These are phyloP conservation scores for Spilarctia lutea DNA, from an alignment of 2,888 invertebrate species.

Conservation along the genomic window DNA sequence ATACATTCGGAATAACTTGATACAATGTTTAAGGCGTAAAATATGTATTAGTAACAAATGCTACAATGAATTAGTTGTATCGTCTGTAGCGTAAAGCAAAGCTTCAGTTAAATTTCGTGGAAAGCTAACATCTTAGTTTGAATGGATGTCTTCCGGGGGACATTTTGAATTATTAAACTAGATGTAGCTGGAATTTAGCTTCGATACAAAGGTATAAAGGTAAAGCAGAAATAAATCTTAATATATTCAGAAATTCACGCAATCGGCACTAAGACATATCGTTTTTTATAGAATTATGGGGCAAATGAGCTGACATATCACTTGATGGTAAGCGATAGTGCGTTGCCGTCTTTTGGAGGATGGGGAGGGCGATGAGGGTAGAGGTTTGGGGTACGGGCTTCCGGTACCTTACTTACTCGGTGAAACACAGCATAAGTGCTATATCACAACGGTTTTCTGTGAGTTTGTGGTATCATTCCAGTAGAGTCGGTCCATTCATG, in stretches of 20 bases:
- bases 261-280: neutral
- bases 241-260: neutral
- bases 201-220: neutral
- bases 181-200: constrained; percentile 6
- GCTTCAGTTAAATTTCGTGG: constrained; percentile 18
- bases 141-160: constrained; percentile 29
- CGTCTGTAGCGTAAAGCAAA: neutral
- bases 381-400: too few relatives aligned
- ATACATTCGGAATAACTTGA: neutral
- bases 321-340: too few relatives aligned
- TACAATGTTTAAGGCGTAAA: neutral
- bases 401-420: too few relatives aligned
- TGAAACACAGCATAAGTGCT: too few relatives aligned
- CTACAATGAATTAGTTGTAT: neutral
- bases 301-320: too few relatives aligned
- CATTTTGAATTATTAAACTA: constrained; percentile 36
- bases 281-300: too few relatives aligned
- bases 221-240: neutral
- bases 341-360: too few relatives aligned
- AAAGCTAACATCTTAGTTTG: constrained; percentile 27
- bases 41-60: neutral
- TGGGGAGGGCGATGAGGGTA: too few relatives aligned
- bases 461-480: too few relatives aligned
- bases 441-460: too few relatives aligned
- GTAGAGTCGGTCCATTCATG: too few relatives aligned